Conservation (phyloP, 1,140 invertebrate species). For the Drosophila seguyi region DNA sequence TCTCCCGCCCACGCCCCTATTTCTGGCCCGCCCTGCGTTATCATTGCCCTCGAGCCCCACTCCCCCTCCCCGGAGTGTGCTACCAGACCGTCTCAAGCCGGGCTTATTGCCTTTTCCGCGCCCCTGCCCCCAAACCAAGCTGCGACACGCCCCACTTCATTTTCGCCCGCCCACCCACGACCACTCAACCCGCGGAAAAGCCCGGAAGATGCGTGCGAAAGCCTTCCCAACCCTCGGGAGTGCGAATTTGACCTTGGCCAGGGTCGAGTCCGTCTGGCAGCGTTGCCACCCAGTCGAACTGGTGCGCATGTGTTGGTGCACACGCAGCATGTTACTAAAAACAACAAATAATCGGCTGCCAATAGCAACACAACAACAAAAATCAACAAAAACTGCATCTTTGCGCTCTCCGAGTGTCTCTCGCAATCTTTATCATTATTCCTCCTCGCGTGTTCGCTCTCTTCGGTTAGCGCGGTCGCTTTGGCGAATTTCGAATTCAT, state of each 20-base stretch:
- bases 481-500: slow-evolving; percentile 40
- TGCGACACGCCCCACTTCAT: slow-evolving; percentile 1
- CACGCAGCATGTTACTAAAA: slow-evolving; percentile 5
- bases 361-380: slow-evolving; percentile 66
- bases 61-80: background rate
- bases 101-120: background rate
- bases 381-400: slow-evolving; percentile 65
- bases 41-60: background rate
- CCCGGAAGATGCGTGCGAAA: background rate
- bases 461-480: slow-evolving; percentile 37
- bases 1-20: slow-evolving; percentile 19
- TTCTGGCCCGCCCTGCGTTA: slow-evolving; percentile 1
- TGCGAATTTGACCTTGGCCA: slow-evolving; percentile 21
- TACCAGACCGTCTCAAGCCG: slow-evolving; percentile 12
- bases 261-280: slow-evolving; percentile 6
- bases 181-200: background rate
- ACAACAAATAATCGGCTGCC: slow-evolving; percentile 56
- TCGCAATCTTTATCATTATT: slow-evolving; percentile 15
- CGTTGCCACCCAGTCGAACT: slow-evolving; percentile 1
- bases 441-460: background rate
- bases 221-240: background rate
- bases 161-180: background rate
- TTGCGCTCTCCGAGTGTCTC: slow-evolving; percentile 17
- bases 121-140: background rate
- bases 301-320: slow-evolving; percentile 17